Evolutionary conservation across 2,113 vertebrate species (phyloP).

Genomic region (Bubo bubo): DNA sequence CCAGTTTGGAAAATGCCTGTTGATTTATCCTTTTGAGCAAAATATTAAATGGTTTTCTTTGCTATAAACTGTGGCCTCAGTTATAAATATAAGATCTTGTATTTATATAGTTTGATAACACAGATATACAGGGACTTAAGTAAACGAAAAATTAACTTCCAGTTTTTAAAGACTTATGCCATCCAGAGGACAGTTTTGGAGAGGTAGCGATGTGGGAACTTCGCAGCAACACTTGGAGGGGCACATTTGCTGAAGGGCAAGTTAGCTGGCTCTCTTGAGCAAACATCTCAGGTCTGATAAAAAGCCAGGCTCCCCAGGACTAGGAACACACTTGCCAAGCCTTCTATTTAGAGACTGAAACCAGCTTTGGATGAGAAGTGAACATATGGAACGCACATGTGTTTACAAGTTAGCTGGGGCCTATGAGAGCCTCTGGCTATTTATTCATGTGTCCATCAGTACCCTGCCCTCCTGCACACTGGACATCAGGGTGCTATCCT

Average conservation of each 20-base stretch:
- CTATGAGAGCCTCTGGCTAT: neutral
- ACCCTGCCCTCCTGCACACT: neutral
- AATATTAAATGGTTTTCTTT: neutral
- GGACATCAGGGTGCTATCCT: neutral
- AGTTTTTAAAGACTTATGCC: neutral
- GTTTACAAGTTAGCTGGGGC: neutral
- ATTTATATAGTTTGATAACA: neutral
- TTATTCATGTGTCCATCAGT: neutral
- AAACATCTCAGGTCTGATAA: neutral
- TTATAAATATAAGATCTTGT: neutral
- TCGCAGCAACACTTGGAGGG: neutral
- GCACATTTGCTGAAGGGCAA: neutral
- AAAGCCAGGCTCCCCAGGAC: neutral
- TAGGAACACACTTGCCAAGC: neutral
- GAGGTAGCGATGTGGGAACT: neutral
- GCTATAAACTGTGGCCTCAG: neutral
- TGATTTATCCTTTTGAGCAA: neutral
- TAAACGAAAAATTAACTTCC: neutral
- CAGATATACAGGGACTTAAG: neutral
- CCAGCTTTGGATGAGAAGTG: neutral
- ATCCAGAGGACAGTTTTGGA: neutral
- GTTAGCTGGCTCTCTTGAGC: neutral
- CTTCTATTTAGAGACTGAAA: neutral
- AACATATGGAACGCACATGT: constrained; percentile 26
- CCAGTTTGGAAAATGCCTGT: neutral